Conservation (phyloP, 2,113 vertebrate species). For the Vulpes ferrilata region DNA sequence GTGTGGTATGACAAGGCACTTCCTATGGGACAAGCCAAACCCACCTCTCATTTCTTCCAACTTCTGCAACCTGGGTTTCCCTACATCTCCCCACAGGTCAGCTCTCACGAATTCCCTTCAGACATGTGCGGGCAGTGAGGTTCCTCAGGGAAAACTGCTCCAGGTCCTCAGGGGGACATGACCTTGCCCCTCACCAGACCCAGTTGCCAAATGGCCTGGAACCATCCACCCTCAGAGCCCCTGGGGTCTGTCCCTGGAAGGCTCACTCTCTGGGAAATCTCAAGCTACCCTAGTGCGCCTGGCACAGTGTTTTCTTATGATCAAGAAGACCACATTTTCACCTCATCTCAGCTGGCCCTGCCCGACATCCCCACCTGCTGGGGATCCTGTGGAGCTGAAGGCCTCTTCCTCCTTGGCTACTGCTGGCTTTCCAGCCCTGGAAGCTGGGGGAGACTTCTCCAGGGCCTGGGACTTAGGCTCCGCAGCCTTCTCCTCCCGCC, state of each 20-base stretch:
- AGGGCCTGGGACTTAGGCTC: neutral
- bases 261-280: accelerated
- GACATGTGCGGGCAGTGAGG: too few relatives aligned
- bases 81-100: neutral
- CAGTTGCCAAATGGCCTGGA: neutral
- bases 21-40: accelerated
- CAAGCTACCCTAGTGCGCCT: accelerated
- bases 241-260: neutral
- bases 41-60: neutral
- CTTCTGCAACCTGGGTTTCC: too few relatives aligned
- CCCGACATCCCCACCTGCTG: neutral
- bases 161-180: neutral
- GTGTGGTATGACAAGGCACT: accelerated
- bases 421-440: neutral
- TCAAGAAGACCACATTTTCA: accelerated
- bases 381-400: accelerated
- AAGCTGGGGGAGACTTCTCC: neutral
- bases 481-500: conserved; percentile 52
- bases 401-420: neutral
- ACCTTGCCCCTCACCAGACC: neutral
- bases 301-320: accelerated
- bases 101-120: neutral
- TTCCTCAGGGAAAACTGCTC: neutral
- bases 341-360: neutral
- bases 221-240: neutral